Evolutionary conservation across 2,888 invertebrate species (phyloP).

Genomic region (Cristatella mucedo): DNA sequence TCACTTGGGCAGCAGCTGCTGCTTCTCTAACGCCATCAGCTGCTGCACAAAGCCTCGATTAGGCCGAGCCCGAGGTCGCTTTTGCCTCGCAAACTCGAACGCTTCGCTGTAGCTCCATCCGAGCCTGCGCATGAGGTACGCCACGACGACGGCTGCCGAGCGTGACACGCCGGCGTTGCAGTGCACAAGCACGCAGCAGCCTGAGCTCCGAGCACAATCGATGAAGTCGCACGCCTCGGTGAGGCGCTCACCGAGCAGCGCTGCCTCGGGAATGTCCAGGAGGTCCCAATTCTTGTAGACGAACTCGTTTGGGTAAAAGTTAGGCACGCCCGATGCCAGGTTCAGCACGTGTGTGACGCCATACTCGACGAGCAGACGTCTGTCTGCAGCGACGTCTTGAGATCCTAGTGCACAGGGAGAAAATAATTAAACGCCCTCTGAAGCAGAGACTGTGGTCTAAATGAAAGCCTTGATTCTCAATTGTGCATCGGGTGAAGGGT

Average conservation of each 20-base stretch:
- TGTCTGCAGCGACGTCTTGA: conserved; percentile 60
- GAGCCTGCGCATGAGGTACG: conserved; percentile 52
- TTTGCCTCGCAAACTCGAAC: conserved; percentile 49
- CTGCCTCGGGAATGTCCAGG: conserved; percentile 35
- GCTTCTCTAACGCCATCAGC: conserved; percentile 42
- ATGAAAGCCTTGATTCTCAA: too few species aligned
- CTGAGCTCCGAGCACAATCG: conserved; percentile 40
- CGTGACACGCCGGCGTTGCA: conserved; percentile 84
- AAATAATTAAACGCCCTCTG: too few species aligned
- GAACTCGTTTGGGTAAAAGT: conserved; percentile 36
- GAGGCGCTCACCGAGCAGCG: too few species aligned
- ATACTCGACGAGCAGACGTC: conserved; percentile 45
- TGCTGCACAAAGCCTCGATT: conserved; percentile 65
- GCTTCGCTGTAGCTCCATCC: conserved; percentile 49
- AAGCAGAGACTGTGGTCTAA: too few species aligned
- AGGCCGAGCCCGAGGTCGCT: conserved; percentile 55
- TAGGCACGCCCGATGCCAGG: too few species aligned
- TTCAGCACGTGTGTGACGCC: conserved; percentile 59
- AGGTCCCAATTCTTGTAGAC: conserved; percentile 49
- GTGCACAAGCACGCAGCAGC: conserved; percentile 57
- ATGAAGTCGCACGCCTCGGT: conserved; percentile 49
- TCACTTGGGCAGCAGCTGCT: too few species aligned
- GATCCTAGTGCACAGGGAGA: too few species aligned
- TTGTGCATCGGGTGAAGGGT: too few species aligned
- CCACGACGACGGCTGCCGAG: conserved; percentile 60